These are phyloP conservation scores for Telmatochromis bifrenatus DNA, from an alignment of 2,113 vertebrate species.

Conservation along the genomic window DNA sequence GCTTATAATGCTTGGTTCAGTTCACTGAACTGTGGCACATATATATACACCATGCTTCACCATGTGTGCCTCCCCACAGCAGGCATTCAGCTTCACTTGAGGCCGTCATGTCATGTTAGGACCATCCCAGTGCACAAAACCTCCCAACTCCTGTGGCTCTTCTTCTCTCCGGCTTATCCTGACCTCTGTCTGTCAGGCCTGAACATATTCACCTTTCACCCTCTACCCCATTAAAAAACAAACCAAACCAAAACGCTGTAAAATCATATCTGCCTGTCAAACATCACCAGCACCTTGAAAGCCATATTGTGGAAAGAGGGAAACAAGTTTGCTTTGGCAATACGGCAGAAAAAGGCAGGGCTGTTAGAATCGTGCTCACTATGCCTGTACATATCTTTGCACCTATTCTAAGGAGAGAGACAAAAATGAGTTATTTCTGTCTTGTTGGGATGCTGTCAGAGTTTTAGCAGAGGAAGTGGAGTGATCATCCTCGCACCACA, in stretches of 20 bases:
- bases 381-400: not conserved
- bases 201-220: constrained; percentile 3
- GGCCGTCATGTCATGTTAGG: not conserved
- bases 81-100: not conserved
- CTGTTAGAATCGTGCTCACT: not conserved
- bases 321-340: not conserved
- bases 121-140: not conserved
- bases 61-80: not conserved
- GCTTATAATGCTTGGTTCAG: constrained; percentile 8
- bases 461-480: constrained; percentile 3
- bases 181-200: constrained; percentile 30
- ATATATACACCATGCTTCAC: not conserved
- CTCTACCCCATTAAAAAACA: not conserved
- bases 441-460: not conserved
- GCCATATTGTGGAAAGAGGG: not conserved
- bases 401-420: constrained; percentile 33
- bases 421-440: constrained; percentile 24
- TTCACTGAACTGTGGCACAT: constrained; percentile 10
- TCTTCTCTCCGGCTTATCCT: not conserved
- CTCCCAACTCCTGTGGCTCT: not conserved
- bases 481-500: constrained; percentile 20
- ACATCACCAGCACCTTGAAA: not conserved
- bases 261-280: not conserved
- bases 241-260: not conserved
- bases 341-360: not conserved